A percentile compares a stretch with the other conserved stretches of the same genome.
Conservation (phyloP, 2,888 invertebrate species). For the Sphecodes monilicornis region DNA sequence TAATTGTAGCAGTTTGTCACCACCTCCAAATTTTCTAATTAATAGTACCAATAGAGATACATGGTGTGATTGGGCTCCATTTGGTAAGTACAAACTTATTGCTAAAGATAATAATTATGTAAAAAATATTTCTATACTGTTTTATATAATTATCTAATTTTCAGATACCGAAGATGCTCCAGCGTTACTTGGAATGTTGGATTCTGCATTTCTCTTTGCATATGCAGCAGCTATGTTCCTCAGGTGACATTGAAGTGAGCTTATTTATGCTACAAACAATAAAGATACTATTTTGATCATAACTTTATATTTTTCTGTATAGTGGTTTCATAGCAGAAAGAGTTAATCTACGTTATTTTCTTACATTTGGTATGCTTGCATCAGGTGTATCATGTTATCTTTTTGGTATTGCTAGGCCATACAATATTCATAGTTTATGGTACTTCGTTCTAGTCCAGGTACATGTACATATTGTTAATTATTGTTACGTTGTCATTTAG, state of each 20-base stretch:
- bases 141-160: conserved; percentile 53
- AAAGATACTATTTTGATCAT: conserved; percentile 44
- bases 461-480: conserved; percentile 59
- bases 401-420: conserved; percentile 94
- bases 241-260: conserved; percentile 84
- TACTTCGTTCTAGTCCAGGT: conserved; percentile 95
- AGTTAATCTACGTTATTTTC: conserved; percentile 95
- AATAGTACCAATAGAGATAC: conserved; percentile 85
- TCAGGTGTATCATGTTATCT: conserved; percentile 94
- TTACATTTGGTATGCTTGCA: conserved; percentile 95
- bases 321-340: conserved; percentile 97
- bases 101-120: conserved; percentile 13
- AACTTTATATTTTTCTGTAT: conserved; percentile 58
- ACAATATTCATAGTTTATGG: conserved; percentile 91
- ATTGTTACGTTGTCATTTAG: too few relatives aligned
- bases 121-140: neutral
- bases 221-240: conserved; percentile 97
- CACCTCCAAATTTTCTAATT: conserved; percentile 85
- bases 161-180: conserved; percentile 90
- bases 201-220: conserved; percentile 95
- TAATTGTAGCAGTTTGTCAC: conserved; percentile 90
- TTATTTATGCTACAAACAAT: conserved; percentile 28
- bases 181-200: conserved; percentile 93
- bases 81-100: conserved; percentile 87
- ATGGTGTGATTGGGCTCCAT: conserved; percentile 96